Conservation (phyloP, 2,888 invertebrate species). For the Electrophaes corylata region DNA sequence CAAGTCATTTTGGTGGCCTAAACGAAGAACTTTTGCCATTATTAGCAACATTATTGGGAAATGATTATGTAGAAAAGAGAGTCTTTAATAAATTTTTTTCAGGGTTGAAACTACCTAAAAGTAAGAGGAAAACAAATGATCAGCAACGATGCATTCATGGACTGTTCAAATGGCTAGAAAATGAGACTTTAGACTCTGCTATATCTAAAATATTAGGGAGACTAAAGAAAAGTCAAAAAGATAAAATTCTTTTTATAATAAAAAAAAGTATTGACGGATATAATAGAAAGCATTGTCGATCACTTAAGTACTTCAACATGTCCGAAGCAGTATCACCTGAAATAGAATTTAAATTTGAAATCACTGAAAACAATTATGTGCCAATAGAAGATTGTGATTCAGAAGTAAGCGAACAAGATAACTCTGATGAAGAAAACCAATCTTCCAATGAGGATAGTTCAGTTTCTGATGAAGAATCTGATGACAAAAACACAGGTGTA, state of each 20-base stretch:
- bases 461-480: slow-evolving; percentile 30
- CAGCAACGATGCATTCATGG: slow-evolving; percentile 89
- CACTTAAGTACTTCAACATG: slow-evolving; percentile 84
- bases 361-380: not conserved
- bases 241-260: slow-evolving; percentile 82
- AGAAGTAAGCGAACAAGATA: slow-evolving; percentile 38
- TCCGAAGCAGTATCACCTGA: slow-evolving; percentile 23
- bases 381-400: slow-evolving; percentile 2
- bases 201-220: slow-evolving; percentile 86
- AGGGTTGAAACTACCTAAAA: slow-evolving; percentile 85
- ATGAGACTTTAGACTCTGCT: slow-evolving; percentile 88
- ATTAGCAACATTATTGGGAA: slow-evolving; percentile 93
- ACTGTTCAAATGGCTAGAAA: slow-evolving; percentile 90
- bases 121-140: slow-evolving; percentile 79
- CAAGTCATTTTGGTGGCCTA: slow-evolving; percentile 86
- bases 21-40: slow-evolving; percentile 89
- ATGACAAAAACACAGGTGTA: slow-evolving; percentile 36
- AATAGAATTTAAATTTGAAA: slow-evolving; percentile 3
- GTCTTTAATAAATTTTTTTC: slow-evolving; percentile 89
- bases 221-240: slow-evolving; percentile 82
- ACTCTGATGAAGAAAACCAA: slow-evolving; percentile 44
- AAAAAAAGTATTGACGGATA: slow-evolving; percentile 87
- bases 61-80: slow-evolving; percentile 91
- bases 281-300: slow-evolving; percentile 81
- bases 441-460: slow-evolving; percentile 46